Conservation (phyloP, 2,113 vertebrate species). For the Forbesichthys agassizii region DNA sequence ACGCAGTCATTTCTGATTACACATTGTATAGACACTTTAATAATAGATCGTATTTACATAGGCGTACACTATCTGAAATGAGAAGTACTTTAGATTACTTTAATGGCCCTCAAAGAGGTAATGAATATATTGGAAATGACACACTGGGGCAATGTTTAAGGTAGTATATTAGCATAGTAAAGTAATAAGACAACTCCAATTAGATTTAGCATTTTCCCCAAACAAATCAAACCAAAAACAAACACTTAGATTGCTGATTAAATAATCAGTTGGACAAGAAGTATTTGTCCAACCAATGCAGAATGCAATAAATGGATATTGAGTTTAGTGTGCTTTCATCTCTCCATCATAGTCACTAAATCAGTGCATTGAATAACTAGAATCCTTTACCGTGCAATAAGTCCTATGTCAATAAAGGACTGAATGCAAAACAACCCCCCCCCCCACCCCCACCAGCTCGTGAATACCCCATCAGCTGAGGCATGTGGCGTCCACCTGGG, state of each 20-base stretch:
- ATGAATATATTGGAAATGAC: constrained; percentile 15
- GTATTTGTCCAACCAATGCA: no score
- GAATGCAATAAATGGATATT: constrained; percentile 5
- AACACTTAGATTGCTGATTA: not conserved
- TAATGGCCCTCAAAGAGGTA: not conserved
- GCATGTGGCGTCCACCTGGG: constrained; percentile 14
- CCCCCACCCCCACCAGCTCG: no score
- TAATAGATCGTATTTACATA: constrained; percentile 53
- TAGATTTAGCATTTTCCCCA: not conserved
- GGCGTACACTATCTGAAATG: not conserved
- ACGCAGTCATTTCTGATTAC: constrained; percentile 26
- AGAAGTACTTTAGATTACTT: constrained; percentile 7
- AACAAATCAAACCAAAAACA: not conserved
- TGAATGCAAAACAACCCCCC: constrained; percentile 2
- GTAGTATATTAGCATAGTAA: not conserved
- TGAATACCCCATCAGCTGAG: not conserved
- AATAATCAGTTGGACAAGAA: no score
- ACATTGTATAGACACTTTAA: constrained; percentile 32
- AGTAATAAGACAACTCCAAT: not conserved
- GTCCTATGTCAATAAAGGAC: no score
- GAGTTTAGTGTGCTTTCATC: not conserved
- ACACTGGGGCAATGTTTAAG: constrained; percentile 13
- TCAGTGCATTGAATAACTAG: constrained; percentile 39
- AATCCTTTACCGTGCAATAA: no score
- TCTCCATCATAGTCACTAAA: not conserved